Evolutionary conservation across 2,113 vertebrate species (phyloP).

Genomic region (Rhinogobius similis): DNA sequence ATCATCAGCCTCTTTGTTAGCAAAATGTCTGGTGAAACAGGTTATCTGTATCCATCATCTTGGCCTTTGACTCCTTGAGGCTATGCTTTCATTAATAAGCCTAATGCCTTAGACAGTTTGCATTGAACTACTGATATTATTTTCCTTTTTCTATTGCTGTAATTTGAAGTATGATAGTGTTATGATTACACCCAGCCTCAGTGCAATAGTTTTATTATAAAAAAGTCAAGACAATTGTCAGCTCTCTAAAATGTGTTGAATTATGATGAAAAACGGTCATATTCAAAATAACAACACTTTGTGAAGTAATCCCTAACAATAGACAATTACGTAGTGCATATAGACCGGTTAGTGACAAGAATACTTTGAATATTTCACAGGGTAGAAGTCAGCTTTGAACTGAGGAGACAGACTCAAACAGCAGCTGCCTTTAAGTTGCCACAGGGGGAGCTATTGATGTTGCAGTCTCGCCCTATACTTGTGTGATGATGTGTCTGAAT

Average conservation of each 20-base stretch:
- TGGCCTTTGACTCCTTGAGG: not conserved
- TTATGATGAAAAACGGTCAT: not conserved
- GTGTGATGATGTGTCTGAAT: conserved; percentile 14
- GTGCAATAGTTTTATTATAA: not conserved
- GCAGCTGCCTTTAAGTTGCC: conserved; percentile 49
- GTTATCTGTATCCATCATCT: not conserved
- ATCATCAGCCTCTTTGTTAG: too few species aligned
- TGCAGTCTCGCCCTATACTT: conserved; percentile 37
- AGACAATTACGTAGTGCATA: too few species aligned
- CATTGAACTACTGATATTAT: not conserved
- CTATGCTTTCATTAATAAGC: not conserved
- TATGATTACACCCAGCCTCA: not conserved
- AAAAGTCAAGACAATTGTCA: not conserved
- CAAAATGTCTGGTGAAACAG: not conserved
- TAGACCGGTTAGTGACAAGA: not conserved
- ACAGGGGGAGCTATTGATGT: conserved; percentile 68
- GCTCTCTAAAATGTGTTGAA: not conserved
- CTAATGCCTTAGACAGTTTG: not conserved
- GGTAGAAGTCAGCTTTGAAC: conserved; percentile 1
- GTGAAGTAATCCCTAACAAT: not conserved
- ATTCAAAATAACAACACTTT: not conserved
- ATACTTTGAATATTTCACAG: not conserved
- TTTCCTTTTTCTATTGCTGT: not conserved
- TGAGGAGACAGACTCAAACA: conserved; percentile 37
- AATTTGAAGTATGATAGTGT: not conserved